Conservation (phyloP, 2,888 invertebrate genomes). For the Philopedon plagiatum region DNA sequence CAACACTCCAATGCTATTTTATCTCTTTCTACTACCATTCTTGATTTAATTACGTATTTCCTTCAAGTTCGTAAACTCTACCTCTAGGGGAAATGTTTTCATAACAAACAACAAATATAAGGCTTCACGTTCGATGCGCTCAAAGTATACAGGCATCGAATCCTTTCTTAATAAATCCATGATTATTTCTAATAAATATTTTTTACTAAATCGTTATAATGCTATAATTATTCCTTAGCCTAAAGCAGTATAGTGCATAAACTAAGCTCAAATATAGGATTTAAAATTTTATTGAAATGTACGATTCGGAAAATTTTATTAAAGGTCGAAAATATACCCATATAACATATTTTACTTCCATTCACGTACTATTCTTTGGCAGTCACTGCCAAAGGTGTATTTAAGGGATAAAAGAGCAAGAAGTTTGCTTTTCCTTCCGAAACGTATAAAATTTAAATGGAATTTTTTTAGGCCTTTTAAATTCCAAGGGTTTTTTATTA, state of each 20-base stretch:
- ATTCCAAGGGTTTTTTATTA: constrained; percentile 20
- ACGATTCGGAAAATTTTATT: neutral
- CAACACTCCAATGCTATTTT: no score
- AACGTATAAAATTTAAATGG: constrained; percentile 22
- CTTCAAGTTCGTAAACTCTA: no score
- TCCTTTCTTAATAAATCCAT: no score
- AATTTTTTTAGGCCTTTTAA: constrained; percentile 19
- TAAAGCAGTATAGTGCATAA: neutral
- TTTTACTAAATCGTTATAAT: no score
- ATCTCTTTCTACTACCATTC: no score
- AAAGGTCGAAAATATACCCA: neutral
- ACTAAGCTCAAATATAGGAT: neutral
- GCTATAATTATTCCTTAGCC: neutral
- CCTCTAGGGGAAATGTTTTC: no score
- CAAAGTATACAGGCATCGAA: no score
- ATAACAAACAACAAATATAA: no score
- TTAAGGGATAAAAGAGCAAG: constrained; percentile 10
- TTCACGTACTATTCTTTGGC: constrained; percentile 4
- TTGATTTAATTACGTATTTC: no score
- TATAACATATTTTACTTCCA: constrained; percentile 7
- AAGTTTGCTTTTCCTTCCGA: constrained; percentile 18
- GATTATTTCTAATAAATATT: no score
- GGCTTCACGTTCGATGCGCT: no score
- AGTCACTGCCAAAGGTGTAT: constrained; percentile 16
- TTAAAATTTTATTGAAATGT: neutral